These are phyloP conservation scores for Nemapogon koenigi DNA, from an alignment of 2,888 invertebrate species.

Conservation along the genomic window DNA sequence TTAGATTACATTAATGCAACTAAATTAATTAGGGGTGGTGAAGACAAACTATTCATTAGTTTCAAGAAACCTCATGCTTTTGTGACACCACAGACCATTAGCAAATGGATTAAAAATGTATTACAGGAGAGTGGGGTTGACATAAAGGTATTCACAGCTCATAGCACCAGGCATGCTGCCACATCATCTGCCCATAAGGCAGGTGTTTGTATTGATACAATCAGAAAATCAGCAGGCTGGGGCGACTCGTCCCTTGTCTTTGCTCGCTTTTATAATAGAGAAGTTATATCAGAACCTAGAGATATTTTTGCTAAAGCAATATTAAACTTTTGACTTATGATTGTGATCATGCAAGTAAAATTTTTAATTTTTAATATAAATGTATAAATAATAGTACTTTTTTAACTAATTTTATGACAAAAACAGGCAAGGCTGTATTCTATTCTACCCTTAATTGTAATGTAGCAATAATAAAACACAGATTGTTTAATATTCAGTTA, in stretches of 20 bases:
- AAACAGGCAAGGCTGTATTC: too few species aligned
- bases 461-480: too few species aligned
- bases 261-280: too few species aligned
- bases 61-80: slow-evolving; percentile 7
- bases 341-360: too few species aligned
- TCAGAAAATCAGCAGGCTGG: slow-evolving; percentile 7
- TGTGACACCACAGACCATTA: slow-evolving; percentile 13
- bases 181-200: slow-evolving; percentile 13
- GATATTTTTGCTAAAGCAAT: too few species aligned
- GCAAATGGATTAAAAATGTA: slow-evolving; percentile 15
- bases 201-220: slow-evolving; percentile 12
- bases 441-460: too few species aligned
- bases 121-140: slow-evolving; percentile 16
- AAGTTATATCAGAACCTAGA: too few species aligned
- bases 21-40: neutral
- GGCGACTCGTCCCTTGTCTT: slow-evolving; percentile 9
- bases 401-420: too few species aligned
- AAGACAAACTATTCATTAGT: slow-evolving; percentile 3
- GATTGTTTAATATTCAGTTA: too few species aligned
- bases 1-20: neutral
- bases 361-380: too few species aligned
- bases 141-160: slow-evolving; percentile 12
- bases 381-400: too few species aligned
- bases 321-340: too few species aligned
- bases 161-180: slow-evolving; percentile 16